Evolutionary conservation across 2,113 vertebrate genomes (phyloP).

Genomic region (Clarias magur): DNA sequence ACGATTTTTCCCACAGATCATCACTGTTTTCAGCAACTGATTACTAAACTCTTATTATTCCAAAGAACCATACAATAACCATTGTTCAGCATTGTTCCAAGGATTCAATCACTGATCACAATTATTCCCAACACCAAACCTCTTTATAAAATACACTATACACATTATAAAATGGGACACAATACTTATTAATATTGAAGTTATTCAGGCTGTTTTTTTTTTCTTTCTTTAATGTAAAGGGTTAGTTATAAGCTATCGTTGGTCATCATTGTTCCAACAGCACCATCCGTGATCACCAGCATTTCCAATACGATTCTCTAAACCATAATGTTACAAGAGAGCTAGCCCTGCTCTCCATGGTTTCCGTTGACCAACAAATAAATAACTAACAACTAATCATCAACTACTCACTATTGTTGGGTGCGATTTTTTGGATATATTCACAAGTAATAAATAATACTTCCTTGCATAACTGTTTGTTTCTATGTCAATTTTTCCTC

Average conservation of each 20-base stretch:
- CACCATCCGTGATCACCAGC: no score
- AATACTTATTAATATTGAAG: no score
- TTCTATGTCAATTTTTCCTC: not conserved
- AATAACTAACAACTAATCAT: not conserved
- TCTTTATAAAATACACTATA: no score
- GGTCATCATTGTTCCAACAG: no score
- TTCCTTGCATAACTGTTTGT: not conserved
- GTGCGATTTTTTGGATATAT: not conserved
- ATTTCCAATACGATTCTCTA: no score
- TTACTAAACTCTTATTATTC: not conserved
- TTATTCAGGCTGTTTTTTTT: no score
- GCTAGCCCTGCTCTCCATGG: not conserved
- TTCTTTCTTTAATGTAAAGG: no score
- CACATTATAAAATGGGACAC: no score
- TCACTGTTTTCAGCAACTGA: not conserved
- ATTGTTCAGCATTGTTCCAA: not conserved
- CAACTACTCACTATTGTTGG: not conserved
- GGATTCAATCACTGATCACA: no score
- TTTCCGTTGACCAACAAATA: not conserved
- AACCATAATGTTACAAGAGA: not conserved
- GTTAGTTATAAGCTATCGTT: no score
- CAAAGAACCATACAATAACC: not conserved
- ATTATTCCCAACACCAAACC: no score
- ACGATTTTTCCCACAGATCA: not conserved
- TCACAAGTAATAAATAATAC: not conserved